Evolutionary conservation across 2,113 vertebrate species (phyloP), one percentile per base, ranked within the genome.

Genomic region (Sinocyclocheilus rhinocerous): DNA sequence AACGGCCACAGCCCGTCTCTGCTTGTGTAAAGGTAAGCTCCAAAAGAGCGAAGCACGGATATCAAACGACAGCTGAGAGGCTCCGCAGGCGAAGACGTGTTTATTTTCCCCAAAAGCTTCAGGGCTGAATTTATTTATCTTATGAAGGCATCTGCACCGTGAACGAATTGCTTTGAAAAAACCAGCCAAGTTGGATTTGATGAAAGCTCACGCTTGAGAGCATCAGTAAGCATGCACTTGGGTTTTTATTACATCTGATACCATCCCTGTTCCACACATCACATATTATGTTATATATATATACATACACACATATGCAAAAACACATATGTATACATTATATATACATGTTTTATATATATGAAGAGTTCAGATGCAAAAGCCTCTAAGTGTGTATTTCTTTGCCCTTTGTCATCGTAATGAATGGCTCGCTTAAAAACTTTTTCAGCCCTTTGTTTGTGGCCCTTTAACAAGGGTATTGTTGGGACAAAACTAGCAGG

Each of bases 381-480:
- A n/a, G n/a, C n/a, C n/a, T n/a, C n/a, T n/a, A n/a, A n/a, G n/a
- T n/a, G n/a, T n/a, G 95, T 96, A 96, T 97, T 97, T 96, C 96
- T 97, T 96, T 96, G 92, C 91, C 95, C 93, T 97, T 98, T 98
- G 97, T 98, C 95, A 94, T 92, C 90, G 90, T 95, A 96, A 97
- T 97, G 97, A 98, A 98, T 97, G 95, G 95, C 93, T 94, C 94
- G 94, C 96, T 96, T 96, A 95, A 94, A 94, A 96, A 92, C 95
- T 93, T 96, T 94, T 96, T 95, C 95, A 94, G 94, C 94, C 94
- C 94, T 96, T 97, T 97, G 96, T 97, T 96, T 94, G 95, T 93
- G 93, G 75, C 92, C 92, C 95, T 97, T 96, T 96, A 95, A 95
- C 95, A 92, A 95, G 90, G 93, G 95, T 95, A 96, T 96, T 97